Percentiles rank a stretch among this genome's conserved stretches.
These are phyloP conservation scores for Aphelinus atriplicis DNA, from an alignment of 1,140 invertebrate species.

Conservation along the genomic window DNA sequence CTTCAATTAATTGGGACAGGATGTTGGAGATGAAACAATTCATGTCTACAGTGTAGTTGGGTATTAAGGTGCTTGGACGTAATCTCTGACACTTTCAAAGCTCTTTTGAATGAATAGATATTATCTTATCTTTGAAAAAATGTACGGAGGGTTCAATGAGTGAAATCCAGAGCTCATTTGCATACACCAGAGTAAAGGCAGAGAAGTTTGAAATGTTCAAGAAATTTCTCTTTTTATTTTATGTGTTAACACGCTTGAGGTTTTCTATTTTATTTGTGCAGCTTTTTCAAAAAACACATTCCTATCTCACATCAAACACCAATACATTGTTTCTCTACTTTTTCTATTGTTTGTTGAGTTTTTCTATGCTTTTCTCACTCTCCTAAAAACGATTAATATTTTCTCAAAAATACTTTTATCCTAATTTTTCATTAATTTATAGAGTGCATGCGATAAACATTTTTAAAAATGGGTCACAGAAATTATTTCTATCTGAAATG, in stretches of 20 bases:
- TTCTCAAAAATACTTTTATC: too few relatives aligned
- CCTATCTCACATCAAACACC: conserved; percentile 20
- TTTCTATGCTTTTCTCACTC: conserved; percentile 28
- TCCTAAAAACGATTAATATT: background rate
- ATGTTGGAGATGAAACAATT: too few relatives aligned
- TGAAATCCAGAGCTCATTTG: too few relatives aligned
- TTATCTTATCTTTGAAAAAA: too few relatives aligned
- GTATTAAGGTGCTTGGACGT: conserved; percentile 46
- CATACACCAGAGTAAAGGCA: too few relatives aligned
- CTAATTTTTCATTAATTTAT: too few relatives aligned
- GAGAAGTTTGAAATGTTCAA: background rate
- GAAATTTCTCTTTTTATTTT: conserved; percentile 21
- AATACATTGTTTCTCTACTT: background rate
- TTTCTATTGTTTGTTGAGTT: conserved; percentile 1
- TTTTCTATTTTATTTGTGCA: conserved; percentile 26
- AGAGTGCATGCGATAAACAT: conserved; percentile 24
- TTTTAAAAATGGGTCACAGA: conserved; percentile 30
- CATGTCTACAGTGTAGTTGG: background rate
- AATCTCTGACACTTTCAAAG: conserved; percentile 28
- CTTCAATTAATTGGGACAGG: too few relatives aligned
- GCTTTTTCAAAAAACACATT: conserved; percentile 30
- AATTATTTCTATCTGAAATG: background rate
- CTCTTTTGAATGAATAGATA: too few relatives aligned
- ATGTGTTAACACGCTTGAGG: conserved; percentile 41
- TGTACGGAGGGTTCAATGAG: too few relatives aligned